phyloP scores from a whole-genome alignment of 2,797 vertebrate species.

The Silurus aristotelis region DNA sequence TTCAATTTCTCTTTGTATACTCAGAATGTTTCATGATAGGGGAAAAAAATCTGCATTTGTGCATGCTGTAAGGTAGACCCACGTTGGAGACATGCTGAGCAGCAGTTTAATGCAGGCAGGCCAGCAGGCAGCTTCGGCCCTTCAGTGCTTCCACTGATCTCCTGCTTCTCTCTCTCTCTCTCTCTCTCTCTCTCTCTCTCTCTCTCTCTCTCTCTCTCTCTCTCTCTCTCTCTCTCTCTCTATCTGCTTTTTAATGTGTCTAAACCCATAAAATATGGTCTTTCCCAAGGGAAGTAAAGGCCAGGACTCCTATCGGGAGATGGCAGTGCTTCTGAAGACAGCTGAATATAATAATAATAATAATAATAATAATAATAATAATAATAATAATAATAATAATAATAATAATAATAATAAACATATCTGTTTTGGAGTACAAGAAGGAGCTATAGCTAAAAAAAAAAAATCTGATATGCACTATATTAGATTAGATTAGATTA shows the following conservation, averaged over 20 bases:
- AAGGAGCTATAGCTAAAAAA: neutral
- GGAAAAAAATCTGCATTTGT: neutral
- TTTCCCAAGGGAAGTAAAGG: neutral
- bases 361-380: no score
- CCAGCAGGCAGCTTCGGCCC: conserved; percentile 38
- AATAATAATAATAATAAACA: no score
- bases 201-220: neutral
- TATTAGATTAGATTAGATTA: no score
- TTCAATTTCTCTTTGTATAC: neutral
- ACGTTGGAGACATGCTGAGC: neutral
- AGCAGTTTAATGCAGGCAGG: conserved; percentile 9
- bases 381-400: no score
- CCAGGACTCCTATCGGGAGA: neutral
- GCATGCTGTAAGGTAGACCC: neutral
- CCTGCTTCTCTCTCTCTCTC: conserved; percentile 31
- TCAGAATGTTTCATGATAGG: neutral
- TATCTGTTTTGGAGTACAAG: neutral
- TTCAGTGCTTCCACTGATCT: conserved; percentile 38
- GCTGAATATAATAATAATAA: neutral
- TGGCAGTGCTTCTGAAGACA: neutral
- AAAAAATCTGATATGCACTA: neutral
- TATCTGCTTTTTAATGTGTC: neutral
- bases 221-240: neutral
- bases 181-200: neutral
- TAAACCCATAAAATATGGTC: neutral